Percentiles rank a stretch among this genome's conserved stretches.
These are phyloP conservation scores for Ardeotis arabs DNA, from an alignment of 2,113 vertebrate genomes.

Conservation along the genomic window DNA sequence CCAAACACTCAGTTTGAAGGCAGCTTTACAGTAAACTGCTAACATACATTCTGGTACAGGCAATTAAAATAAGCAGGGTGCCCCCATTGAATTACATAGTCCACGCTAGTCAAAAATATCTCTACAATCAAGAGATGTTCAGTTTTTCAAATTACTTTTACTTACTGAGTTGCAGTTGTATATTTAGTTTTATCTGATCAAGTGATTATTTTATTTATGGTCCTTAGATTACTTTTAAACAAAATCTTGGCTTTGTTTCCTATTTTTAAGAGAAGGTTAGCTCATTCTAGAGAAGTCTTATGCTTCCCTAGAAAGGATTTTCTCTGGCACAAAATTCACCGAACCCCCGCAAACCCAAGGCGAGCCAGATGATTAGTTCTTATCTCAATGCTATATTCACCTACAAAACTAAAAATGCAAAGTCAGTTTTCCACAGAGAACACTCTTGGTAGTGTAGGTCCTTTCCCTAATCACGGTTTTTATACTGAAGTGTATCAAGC, in stretches of 20 bases:
- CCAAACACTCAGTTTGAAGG: background rate
- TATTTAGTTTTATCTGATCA: conserved; percentile 32
- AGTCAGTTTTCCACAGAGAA: background rate
- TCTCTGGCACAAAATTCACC: background rate
- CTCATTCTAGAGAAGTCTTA: background rate
- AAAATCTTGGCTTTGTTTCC: conserved; percentile 18
- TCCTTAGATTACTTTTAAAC: conserved; percentile 3
- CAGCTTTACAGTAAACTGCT: background rate
- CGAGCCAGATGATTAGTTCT: background rate
- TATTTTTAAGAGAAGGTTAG: background rate
- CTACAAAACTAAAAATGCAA: background rate
- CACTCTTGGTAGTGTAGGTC: background rate
- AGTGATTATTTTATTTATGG: conserved; percentile 39
- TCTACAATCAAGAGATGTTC: conserved; percentile 7
- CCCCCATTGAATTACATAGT: background rate
- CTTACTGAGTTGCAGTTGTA: background rate
- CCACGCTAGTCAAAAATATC: background rate
- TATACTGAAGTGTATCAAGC: background rate
- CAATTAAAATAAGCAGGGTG: conserved; percentile 29
- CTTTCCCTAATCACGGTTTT: background rate
- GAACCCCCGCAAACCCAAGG: background rate
- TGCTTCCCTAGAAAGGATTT: background rate
- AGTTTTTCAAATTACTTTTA: background rate
- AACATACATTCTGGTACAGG: background rate
- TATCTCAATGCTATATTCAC: background rate